Percentiles rank a stretch among this genome's conserved stretches.
These are phyloP conservation scores for Drosophila baimaii DNA, from an alignment of 1,140 invertebrate species.

Conservation along the genomic window DNA sequence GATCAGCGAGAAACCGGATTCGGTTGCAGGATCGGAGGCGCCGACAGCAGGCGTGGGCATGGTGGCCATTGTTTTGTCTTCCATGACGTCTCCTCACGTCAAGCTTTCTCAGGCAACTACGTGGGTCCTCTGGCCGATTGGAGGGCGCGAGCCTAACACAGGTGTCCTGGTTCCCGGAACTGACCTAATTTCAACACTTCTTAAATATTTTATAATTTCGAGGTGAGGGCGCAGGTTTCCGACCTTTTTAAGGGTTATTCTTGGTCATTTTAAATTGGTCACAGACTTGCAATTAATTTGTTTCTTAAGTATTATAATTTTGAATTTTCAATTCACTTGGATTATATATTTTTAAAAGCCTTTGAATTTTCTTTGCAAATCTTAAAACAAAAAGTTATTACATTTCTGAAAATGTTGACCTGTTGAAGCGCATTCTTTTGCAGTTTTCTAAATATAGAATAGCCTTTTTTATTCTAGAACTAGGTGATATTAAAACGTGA, in stretches of 20 bases:
- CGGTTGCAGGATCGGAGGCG: background rate
- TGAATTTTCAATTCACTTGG: too few relatives aligned
- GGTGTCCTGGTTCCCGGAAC: constrained; percentile 27
- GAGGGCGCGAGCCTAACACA: background rate
- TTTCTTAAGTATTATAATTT: background rate
- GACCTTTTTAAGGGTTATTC: background rate
- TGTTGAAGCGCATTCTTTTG: too few relatives aligned
- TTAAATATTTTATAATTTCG: constrained; percentile 10
- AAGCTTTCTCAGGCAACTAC: constrained; percentile 6
- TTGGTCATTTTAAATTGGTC: background rate
- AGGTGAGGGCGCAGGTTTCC: too few relatives aligned
- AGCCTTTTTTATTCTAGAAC: too few relatives aligned
- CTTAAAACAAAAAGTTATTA: too few relatives aligned
- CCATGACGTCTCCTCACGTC: background rate
- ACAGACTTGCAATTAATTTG: background rate
- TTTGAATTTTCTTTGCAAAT: too few relatives aligned
- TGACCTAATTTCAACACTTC: constrained; percentile 6
- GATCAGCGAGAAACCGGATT: constrained; percentile 8
- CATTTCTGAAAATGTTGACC: too few relatives aligned
- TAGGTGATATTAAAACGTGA: too few relatives aligned
- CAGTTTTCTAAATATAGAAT: too few relatives aligned
- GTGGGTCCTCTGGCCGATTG: background rate
- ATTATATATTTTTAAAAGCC: too few relatives aligned
- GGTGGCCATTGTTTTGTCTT: background rate
- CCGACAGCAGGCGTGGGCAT: constrained; percentile 3